Evolutionary conservation across 2,888 invertebrate genomes (phyloP), one percentile per base, ranked within the genome.

Genomic region (Drosophila pseudotakahashii): DNA sequence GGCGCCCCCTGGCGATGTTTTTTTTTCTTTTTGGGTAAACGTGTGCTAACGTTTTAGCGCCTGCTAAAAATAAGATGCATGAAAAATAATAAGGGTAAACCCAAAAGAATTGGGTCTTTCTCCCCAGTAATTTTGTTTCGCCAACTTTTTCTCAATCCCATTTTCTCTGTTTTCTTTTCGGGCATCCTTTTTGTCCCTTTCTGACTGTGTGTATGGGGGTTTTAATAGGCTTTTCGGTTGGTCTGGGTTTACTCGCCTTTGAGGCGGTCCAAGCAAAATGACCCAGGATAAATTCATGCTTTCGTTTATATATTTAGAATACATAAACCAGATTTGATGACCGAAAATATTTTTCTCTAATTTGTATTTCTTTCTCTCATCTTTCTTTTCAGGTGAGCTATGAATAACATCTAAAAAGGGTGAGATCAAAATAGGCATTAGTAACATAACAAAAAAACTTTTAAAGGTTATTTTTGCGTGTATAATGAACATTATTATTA

Each of bases 151-250:
- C 63, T 34, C 63, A 66, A 34, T 34, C 68, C 66, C 37, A 36
- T 34, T 52, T 64, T 36, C 32, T n/a, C 2, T 14, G 23, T 13
- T 19, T 67, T 45, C 52, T 39, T 45, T 45, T 39, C 11, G 32
- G 44, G 13, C 39, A 39, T 67, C 69, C 39, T n/a, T 67, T 66
- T 45, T 19, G 51, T 39, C 68, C 30, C 30, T 30, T 26, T 30
- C 14, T 26, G 16, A 34, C 26, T 14, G n/a, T 57, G 36, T 36
- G 57, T 30, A 11, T 41, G 36, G 16, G 45, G 30, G 7, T 78
- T 66, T 69, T 88, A 81, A 81, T 81, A 78, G 85, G 82, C 76
- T 81, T 81, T 84, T 69, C 60, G 57, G 60, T 32, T 42, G 63
- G 57, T 76, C 67, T 73, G 57, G 53, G 63, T 62, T 75, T 64